phyloP scores from a whole-genome alignment of 2,113 vertebrate species.

The Ciconia maguari region DNA sequence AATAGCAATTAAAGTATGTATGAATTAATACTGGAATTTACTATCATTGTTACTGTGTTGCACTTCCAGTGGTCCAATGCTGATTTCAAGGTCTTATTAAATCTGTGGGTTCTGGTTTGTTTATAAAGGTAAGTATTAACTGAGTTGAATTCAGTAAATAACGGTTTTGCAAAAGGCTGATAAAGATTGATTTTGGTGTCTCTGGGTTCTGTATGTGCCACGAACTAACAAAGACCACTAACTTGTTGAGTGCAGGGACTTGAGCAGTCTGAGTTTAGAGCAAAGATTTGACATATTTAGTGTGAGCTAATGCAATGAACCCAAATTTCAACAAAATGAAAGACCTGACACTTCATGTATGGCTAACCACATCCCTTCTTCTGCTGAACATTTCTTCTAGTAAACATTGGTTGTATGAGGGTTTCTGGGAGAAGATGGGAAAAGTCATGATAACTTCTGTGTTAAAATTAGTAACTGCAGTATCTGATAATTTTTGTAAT shows the following conservation, averaged over 20 bases:
- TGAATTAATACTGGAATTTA: slow-evolving; percentile 18
- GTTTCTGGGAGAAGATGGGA: not conserved
- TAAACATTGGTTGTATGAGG: not conserved
- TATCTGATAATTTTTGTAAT: not conserved
- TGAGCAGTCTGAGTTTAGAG: not conserved
- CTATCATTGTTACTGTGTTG: slow-evolving; percentile 9
- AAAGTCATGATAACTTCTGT: not conserved
- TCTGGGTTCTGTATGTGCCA: not conserved
- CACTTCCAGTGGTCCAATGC: not conserved
- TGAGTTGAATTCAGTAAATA: not conserved
- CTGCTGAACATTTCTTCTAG: not conserved
- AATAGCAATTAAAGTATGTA: slow-evolving; percentile 60
- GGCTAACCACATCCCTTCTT: not conserved
- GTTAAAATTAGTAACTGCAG: not conserved
- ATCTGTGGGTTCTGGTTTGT: slow-evolving; percentile 6
- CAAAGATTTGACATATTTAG: not conserved
- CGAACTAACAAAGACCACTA: not conserved
- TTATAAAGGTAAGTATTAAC: slow-evolving; percentile 28
- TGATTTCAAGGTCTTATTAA: slow-evolving; percentile 1
- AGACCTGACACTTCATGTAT: not conserved
- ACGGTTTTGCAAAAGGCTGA: not conserved
- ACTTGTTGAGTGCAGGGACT: not conserved
- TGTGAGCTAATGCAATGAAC: not conserved
- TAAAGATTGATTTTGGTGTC: not conserved
- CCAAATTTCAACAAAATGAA: not conserved